Conservation (phyloP, 2,113 vertebrate genomes). For the Saccopteryx leptura region DNA sequence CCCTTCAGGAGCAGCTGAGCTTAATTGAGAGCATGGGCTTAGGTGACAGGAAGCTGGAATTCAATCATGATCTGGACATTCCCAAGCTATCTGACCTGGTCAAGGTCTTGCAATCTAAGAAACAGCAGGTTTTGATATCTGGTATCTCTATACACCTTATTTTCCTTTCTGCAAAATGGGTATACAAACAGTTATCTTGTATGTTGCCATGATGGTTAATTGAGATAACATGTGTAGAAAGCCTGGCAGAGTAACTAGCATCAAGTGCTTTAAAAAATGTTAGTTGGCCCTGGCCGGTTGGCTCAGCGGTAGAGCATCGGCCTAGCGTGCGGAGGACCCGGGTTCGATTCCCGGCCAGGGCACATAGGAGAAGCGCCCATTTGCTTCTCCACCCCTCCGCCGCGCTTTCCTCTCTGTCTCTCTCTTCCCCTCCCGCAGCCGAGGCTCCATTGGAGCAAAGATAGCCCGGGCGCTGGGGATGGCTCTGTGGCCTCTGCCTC, state of each 20-base stretch:
- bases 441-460: no score
- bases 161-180: slow-evolving; percentile 4
- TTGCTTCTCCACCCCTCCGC: no score
- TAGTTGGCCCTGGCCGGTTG: no score
- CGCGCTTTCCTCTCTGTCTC: no score
- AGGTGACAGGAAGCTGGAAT: background rate
- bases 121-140: background rate
- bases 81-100: background rate
- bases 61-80: background rate
- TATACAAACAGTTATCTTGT: background rate
- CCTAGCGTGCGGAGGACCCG: no score
- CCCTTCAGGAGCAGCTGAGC: background rate
- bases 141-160: background rate
- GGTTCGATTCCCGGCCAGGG: no score
- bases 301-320: no score
- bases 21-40: background rate
- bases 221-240: background rate
- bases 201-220: slow-evolving; percentile 15
- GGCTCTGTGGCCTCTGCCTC: no score
- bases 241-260: background rate
- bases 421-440: no score
- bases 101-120: background rate
- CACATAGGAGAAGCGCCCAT: no score
- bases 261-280: background rate
- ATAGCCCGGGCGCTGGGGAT: no score